Percentiles rank a stretch among this genome's conserved stretches.
Conservation (phyloP, 2,888 invertebrate genomes). For the Panopea generosa region DNA sequence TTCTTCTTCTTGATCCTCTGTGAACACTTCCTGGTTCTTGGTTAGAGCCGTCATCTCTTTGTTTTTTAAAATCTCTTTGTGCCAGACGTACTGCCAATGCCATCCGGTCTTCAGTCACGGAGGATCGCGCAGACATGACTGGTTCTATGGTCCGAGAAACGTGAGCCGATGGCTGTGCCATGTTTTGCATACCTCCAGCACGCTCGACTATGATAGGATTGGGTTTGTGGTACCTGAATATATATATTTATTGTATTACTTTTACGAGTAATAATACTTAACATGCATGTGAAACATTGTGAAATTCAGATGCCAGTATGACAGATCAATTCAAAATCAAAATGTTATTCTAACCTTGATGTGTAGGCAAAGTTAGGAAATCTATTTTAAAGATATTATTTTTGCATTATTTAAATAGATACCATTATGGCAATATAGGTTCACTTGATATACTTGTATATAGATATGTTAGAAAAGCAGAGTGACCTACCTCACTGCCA, state of each 20-base stretch:
- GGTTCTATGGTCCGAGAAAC: conserved; percentile 11
- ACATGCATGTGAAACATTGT: too few species aligned
- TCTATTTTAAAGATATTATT: too few species aligned
- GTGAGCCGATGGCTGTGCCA: conserved; percentile 18
- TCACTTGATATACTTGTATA: too few species aligned
- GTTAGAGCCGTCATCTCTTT: conserved; percentile 59
- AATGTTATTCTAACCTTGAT: too few species aligned
- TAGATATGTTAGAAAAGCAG: too few species aligned
- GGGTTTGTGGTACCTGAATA: conserved; percentile 62
- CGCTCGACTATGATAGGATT: conserved; percentile 68
- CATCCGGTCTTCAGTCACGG: conserved; percentile 77
- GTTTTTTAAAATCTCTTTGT: conserved; percentile 77
- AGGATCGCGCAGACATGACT: conserved; percentile 63
- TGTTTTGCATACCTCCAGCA: conserved; percentile 35
- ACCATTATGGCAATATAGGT: too few species aligned
- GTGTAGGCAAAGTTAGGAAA: too few species aligned
- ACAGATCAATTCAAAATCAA: too few species aligned
- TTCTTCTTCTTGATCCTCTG: conserved; percentile 30
- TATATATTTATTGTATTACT: neutral
- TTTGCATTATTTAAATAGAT: too few species aligned
- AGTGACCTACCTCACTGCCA: conserved; percentile 71
- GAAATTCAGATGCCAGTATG: too few species aligned
- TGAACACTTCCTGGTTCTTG: neutral
- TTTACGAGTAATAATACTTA: too few species aligned
- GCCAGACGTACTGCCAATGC: conserved; percentile 78